phyloP scores from a whole-genome alignment of 2,888 invertebrate species.

The Diarsia rubi region DNA sequence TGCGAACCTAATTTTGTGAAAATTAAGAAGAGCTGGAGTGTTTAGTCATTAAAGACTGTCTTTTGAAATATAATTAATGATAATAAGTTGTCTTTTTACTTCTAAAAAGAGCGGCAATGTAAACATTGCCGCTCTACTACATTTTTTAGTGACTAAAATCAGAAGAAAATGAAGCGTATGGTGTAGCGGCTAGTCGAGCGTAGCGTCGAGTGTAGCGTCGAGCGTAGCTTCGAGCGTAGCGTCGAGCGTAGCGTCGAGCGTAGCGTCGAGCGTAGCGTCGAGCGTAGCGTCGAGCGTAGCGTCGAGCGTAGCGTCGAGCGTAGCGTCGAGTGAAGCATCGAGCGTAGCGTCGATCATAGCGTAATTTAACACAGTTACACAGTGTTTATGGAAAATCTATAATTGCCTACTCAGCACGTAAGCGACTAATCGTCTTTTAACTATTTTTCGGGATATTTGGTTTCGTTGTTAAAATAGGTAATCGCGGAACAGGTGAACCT shows the following conservation, averaged over 20 bases:
- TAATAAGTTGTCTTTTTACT: background rate
- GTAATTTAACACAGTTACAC: background rate
- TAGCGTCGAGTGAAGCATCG: no score
- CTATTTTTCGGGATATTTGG: background rate
- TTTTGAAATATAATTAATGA: conserved; percentile 7
- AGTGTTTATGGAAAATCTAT: background rate
- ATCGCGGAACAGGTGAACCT: background rate
- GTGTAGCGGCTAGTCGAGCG: background rate
- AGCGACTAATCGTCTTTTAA: background rate
- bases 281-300: background rate
- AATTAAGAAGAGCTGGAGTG: background rate
- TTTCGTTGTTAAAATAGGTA: background rate
- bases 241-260: background rate
- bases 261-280: background rate
- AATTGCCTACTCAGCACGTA: background rate
- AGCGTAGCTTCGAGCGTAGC: background rate
- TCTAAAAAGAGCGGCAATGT: background rate
- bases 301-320: background rate
- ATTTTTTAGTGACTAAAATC: background rate
- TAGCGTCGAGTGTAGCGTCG: background rate
- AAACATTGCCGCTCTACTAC: no score
- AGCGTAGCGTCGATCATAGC: background rate
- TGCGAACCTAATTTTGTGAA: background rate
- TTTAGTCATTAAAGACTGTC: background rate
- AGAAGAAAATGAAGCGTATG: background rate